A percentile compares a stretch with the other conserved stretches of the same genome.
Evolutionary conservation across 2,113 vertebrate species (phyloP).

Genomic region (Chaetodon auriga): DNA sequence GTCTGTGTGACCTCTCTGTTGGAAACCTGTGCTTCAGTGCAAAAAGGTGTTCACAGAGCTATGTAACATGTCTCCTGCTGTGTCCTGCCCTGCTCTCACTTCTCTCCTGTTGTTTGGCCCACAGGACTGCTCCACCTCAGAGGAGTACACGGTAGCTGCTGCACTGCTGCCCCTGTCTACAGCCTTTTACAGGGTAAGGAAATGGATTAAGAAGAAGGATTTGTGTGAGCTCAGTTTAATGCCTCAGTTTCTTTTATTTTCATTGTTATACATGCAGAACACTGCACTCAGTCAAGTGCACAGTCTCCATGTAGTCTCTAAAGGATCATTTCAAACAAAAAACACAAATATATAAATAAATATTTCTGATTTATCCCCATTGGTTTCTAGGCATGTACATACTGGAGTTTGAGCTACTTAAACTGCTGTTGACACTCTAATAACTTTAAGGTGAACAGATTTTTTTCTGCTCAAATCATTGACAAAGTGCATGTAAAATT

Average conservation of each 20-base stretch:
- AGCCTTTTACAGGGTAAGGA: conserved; percentile 96
- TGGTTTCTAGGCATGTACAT: neutral
- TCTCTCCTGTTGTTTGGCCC: conserved; percentile 71
- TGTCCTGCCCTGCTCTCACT: conserved; percentile 38
- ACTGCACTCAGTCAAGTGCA: neutral
- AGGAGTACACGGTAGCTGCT: conserved; percentile 94
- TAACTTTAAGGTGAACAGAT: too few species aligned
- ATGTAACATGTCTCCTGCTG: conserved; percentile 30
- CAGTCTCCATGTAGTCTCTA: neutral
- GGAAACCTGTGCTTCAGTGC: conserved; percentile 13
- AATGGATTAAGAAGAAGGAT: neutral
- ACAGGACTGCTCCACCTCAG: conserved; percentile 97
- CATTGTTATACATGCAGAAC: neutral
- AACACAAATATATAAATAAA: neutral
- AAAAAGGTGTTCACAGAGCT: conserved; percentile 12
- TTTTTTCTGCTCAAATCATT: too few species aligned
- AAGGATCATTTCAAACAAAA: neutral
- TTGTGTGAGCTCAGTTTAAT: neutral
- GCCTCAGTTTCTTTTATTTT: conserved; percentile 7
- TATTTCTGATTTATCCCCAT: neutral
- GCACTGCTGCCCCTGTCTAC: conserved; percentile 94
- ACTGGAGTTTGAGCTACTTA: too few species aligned
- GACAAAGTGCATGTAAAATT: too few species aligned
- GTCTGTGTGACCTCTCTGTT: conserved; percentile 26
- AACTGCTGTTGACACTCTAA: too few species aligned